These are phyloP conservation scores for Diplodus sargus DNA, from an alignment of 2,797 vertebrate species.

Conservation along the genomic window DNA sequence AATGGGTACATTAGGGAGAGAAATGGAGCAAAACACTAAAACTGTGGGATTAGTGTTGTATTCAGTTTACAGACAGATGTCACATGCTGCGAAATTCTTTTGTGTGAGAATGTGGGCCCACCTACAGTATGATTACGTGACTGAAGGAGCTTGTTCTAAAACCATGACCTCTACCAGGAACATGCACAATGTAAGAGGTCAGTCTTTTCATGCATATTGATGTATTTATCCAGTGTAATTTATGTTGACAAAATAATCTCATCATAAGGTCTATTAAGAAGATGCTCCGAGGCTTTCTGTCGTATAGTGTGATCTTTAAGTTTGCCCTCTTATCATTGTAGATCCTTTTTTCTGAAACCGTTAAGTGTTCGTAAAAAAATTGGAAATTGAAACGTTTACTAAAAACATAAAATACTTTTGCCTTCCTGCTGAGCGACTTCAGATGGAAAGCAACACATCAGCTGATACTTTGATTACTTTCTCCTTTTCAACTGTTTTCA, in stretches of 20 bases:
- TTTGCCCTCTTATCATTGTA: not conserved
- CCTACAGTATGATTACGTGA: conserved; percentile 21
- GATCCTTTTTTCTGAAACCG: not conserved
- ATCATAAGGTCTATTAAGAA: not conserved
- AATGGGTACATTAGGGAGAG: conserved; percentile 87
- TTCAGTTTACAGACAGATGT: conserved; percentile 72
- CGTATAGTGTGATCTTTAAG: not conserved
- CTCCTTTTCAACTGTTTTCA: not conserved
- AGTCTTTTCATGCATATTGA: not conserved
- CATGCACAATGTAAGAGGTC: not conserved
- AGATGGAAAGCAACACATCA: not conserved
- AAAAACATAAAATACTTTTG: not conserved
- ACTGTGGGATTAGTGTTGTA: conserved; percentile 78
- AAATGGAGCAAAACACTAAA: conserved; percentile 78
- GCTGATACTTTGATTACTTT: not conserved
- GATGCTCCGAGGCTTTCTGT: not conserved
- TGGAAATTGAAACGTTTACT: not conserved
- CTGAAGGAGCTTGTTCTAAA: conserved; percentile 9
- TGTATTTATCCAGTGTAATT: not conserved
- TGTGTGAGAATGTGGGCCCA: conserved; percentile 37
- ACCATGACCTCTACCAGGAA: not conserved
- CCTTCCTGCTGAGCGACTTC: not conserved
- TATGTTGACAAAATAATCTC: conserved; percentile 17
- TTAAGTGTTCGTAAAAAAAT: too few relatives aligned
- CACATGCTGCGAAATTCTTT: conserved; percentile 67